Evolutionary conservation across 2,113 vertebrate species (phyloP).

Genomic region (Dinomys branickii): DNA sequence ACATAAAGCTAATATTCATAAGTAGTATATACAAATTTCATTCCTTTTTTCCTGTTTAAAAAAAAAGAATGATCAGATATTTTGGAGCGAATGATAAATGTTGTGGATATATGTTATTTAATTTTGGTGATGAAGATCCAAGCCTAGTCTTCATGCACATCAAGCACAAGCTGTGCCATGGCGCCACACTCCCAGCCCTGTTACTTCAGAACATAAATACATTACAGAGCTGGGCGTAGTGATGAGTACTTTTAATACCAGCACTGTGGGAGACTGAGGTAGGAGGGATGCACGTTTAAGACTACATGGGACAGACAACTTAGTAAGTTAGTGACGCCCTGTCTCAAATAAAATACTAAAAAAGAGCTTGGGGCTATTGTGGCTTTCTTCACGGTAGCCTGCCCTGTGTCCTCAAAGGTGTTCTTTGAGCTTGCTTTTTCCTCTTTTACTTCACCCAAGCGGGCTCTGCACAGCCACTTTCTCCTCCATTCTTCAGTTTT

Average conservation of each 20-base stretch:
- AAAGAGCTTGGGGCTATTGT: neutral
- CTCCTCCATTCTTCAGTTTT: neutral
- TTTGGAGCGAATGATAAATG: neutral
- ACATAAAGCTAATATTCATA: slow-evolving; percentile 29
- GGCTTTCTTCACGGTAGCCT: neutral
- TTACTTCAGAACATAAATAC: slow-evolving; percentile 34
- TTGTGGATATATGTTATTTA: neutral
- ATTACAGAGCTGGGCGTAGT: neutral
- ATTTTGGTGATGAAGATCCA: neutral
- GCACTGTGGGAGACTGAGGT: neutral
- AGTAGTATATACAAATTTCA: neutral
- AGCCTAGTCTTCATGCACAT: neutral
- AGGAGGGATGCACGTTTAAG: neutral
- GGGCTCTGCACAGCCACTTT: neutral
- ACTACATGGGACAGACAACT: neutral
- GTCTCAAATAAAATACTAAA: neutral
- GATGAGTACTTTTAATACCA: neutral
- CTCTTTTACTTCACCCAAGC: neutral
- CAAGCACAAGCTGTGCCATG: neutral
- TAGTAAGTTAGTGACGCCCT: neutral
- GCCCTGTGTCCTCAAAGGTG: neutral
- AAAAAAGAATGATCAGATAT: slow-evolving; percentile 18
- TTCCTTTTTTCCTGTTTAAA: neutral
- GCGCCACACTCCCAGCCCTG: neutral
- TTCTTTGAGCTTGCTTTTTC: neutral